Evolutionary conservation across 1,140 invertebrate genomes (phyloP).

Genomic region (Gryon sp.): DNA sequence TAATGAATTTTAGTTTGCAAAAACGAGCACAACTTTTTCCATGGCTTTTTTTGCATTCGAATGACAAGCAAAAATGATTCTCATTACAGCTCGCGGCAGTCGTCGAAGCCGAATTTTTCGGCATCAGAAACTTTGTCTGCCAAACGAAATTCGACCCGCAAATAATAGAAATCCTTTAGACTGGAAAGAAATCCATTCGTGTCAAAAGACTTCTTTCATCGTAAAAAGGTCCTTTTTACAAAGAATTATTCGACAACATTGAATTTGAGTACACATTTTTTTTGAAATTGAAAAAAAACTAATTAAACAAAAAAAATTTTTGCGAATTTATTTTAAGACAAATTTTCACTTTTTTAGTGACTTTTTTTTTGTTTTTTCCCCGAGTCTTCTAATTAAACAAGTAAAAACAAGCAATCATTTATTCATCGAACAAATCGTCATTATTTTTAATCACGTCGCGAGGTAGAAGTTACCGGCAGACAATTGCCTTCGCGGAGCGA

Average conservation of each 20-base stretch:
- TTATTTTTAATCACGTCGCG: slow-evolving; percentile 27
- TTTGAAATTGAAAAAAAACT: too few relatives aligned
- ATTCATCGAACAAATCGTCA: slow-evolving; percentile 21
- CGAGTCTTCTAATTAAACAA: slow-evolving; percentile 14
- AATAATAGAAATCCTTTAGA: slow-evolving; percentile 31
- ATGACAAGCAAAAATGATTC: slow-evolving; percentile 1
- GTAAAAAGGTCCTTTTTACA: slow-evolving; percentile 8
- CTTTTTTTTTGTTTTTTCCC: too few relatives aligned
- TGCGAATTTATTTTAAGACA: too few relatives aligned
- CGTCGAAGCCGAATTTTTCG: too few relatives aligned
- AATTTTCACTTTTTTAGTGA: too few relatives aligned
- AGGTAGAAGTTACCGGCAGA: not conserved
- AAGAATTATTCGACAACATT: slow-evolving; percentile 10
- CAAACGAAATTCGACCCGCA: slow-evolving; percentile 18
- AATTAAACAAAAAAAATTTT: too few relatives aligned
- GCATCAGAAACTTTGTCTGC: not conserved
- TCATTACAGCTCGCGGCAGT: not conserved
- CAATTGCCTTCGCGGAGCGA: slow-evolving; percentile 2
- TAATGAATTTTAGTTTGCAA: too few relatives aligned
- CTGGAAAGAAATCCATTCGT: slow-evolving; percentile 17
- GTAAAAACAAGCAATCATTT: slow-evolving; percentile 10
- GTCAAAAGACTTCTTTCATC: slow-evolving; percentile 11
- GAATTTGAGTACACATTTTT: slow-evolving; percentile 18
- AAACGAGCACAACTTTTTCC: too few relatives aligned
- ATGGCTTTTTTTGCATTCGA: too few relatives aligned